Base-by-base conservation (phyloP, 2,113 vertebrate species). In the Megaceryle torquata region DNA sequence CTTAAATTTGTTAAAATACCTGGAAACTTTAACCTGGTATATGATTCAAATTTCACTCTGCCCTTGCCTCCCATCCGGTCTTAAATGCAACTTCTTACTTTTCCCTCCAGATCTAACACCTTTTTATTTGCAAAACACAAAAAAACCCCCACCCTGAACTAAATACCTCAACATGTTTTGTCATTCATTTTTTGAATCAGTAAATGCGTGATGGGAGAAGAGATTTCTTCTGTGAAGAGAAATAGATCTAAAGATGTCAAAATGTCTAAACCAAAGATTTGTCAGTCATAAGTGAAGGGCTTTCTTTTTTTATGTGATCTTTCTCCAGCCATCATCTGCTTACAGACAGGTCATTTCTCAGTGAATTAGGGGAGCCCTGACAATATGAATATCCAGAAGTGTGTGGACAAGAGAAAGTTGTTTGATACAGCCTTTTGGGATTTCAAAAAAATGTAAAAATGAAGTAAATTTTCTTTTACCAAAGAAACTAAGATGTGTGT, bases 21-120 rank as follows among this genome's bases (percentile, higher is more conserved):
- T 53, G 35, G 25, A 24, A 86, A 15, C 8, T 83, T 68, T 15
- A 77, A 60, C 12, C 3, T 31, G 6, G 8, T 63, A 20, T 24
- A 4, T 41, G 21, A 68, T 91, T 78, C 39, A 50, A 5, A 48
- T 28, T 5, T 8, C 33, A 46, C 16, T 7, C 11, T 68, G 3
- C 6, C 10, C 14, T 8, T 13, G 19, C 3, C 4, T 9, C 3
- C 3, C 4, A 2, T 8, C 33, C 56, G 61, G 11, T 48, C 14
- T 80, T 87, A 74, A 69, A 35, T 68, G 8, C 14, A 25, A 5
- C 68, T 67, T 24, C 39, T 50, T 59, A 21, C 13, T 72, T 90
- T 82, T 46, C 3, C 5, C 1, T 76, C 33, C 44, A 24, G 6
- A 28, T 43, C 22, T 39, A 68, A 15, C 14, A 57, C 31, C 60